Percentiles rank a stretch among this genome's conserved stretches.
These are phyloP conservation scores for Eulemur coronatus DNA, from an alignment of 2,797 vertebrate genomes.

Conservation along the genomic window DNA sequence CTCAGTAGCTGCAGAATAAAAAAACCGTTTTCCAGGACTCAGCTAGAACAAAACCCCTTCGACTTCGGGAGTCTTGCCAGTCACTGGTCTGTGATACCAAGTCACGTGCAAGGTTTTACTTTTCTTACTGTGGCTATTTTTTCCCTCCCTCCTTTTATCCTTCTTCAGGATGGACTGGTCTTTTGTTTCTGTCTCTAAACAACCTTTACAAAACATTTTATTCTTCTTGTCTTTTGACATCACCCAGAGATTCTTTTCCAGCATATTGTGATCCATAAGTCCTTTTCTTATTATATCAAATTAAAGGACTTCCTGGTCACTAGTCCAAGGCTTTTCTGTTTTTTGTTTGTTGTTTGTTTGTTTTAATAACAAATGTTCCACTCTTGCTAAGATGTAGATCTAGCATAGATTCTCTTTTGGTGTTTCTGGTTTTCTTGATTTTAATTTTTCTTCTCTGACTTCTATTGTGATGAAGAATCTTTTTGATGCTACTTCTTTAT, in stretches of 20 bases:
- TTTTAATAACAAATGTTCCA: not conserved
- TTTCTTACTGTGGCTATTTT: not conserved
- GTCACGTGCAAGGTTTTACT: not conserved
- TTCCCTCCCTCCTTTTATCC: not conserved
- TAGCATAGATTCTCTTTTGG: not conserved
- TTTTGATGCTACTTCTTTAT: not conserved
- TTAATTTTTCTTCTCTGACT: slow-evolving; percentile 6
- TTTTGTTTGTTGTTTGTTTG: slow-evolving; percentile 33
- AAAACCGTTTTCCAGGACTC: not conserved
- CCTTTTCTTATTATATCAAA: slow-evolving; percentile 55
- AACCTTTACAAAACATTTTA: slow-evolving; percentile 1
- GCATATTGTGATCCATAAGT: not conserved
- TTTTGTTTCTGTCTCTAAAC: not conserved
- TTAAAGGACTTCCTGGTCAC: slow-evolving; percentile 56
- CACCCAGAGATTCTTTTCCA: not conserved
- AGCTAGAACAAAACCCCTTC: not conserved
- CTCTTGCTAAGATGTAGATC: not conserved
- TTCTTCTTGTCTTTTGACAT: slow-evolving; percentile 32
- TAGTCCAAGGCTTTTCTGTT: not conserved
- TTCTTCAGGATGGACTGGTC: not conserved
- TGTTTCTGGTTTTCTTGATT: slow-evolving; percentile 45
- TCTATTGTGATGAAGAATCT: slow-evolving; percentile 39
- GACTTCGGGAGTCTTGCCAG: not conserved
- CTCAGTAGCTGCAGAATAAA: not conserved
- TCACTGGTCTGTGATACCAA: not conserved